Conservation (phyloP, 2,113 vertebrate species). For the Galemys pyrenaicus region DNA sequence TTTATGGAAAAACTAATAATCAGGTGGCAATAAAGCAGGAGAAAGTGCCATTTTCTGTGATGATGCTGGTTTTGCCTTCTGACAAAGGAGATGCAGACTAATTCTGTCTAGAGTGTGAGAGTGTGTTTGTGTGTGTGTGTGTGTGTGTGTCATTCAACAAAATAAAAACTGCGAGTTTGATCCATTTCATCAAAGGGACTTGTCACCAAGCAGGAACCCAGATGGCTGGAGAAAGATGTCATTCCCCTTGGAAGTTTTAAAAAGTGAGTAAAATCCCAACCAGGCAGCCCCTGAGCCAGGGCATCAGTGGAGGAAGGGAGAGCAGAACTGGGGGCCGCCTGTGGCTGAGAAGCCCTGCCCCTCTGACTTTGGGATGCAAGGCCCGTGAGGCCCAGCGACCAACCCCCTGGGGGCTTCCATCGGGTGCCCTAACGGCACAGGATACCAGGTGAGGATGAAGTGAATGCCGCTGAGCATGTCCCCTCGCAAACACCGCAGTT, state of each 20-base stretch:
- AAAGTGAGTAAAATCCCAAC: not conserved
- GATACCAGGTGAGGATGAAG: no score
- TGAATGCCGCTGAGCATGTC: no score
- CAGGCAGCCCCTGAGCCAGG: not conserved
- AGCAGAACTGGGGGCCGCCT: not conserved
- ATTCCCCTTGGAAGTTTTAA: not conserved
- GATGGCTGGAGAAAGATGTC: not conserved
- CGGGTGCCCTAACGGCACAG: no score
- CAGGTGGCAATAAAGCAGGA: slow-evolving; percentile 69
- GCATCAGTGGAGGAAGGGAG: not conserved
- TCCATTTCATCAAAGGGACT: not conserved
- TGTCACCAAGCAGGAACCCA: not conserved
- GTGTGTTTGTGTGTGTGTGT: not conserved
- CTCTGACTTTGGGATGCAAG: not conserved
- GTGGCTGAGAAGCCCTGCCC: not conserved
- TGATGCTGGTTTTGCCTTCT: not conserved
- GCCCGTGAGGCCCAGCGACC: not conserved
- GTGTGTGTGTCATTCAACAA: not conserved
- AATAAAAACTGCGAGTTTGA: not conserved
- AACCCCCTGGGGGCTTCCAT: no score
- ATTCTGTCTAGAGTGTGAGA: not conserved
- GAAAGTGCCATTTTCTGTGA: slow-evolving; percentile 55
- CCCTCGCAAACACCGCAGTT: no score
- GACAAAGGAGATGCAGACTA: not conserved
- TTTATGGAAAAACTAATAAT: slow-evolving; percentile 87